Base-by-base conservation (phyloP, 64 coral and sea anemone genomes). In the Porites australiensis region DNA sequence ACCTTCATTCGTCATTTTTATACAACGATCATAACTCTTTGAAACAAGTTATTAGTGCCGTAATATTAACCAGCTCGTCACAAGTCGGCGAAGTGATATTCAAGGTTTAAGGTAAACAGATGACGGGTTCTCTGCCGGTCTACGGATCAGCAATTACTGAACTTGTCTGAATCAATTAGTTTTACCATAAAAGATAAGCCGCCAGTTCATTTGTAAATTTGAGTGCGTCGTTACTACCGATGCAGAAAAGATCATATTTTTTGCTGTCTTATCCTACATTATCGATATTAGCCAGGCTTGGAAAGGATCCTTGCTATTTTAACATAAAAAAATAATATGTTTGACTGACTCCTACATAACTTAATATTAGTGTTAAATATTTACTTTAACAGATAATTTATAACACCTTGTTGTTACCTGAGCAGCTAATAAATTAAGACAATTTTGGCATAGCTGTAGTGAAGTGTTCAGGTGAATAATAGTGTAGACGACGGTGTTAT, bases 91-190 rank as follows among this genome's bases (percentile, higher is more conserved):
- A n/a, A n/a, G n/a, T n/a, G n/a, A n/a, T n/a, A n/a, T n/a, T n/a
- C n/a, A n/a, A n/a, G n/a, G n/a, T n/a, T n/a, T n/a, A n/a, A n/a
- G n/a, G 8, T 21, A 57, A 57, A 79, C 48, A 77, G 7, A 0
- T 50, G 76, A 79, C 52, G 46, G 50, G 19, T 22, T 79, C 19
- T 19, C n/a, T n/a, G 5, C 2, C 58, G 18, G 8, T 8, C 13
- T n/a, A 37, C 50, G 76, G 45, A 79, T 27, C 76, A 79, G 8
- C 51, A 58, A 57, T 15, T 77, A 21, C 15, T 57, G 58, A 79
- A 27, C 76, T 50, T 79, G 76, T 57, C 76, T 58, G 76, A 58
- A 15, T 76, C 76, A 79, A 55, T 79, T 79, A 79, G 76, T 52
- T 54, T 54, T 12, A 57, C 50, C 18, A 57, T 57, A 79, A 57